Conservation (phyloP, 1,140 invertebrate species). For the Penaeus indicus region DNA sequence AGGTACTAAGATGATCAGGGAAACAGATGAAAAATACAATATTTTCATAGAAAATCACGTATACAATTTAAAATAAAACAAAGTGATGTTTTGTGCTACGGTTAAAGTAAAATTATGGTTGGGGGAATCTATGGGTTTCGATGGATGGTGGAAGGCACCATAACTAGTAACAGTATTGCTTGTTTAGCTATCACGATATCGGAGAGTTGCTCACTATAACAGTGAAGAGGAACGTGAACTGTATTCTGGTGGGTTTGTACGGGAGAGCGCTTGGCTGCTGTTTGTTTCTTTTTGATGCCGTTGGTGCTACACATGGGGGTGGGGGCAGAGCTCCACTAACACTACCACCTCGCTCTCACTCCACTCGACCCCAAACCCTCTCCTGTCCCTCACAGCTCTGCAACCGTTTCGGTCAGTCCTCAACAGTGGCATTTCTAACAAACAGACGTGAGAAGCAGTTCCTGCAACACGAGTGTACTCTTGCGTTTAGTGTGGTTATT, state of each 20-base stretch:
- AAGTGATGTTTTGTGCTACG: conserved; percentile 59
- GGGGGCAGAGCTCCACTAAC: conserved; percentile 55
- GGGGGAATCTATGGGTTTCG: conserved; percentile 60
- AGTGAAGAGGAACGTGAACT: conserved; percentile 64
- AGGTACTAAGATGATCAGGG: conserved; percentile 36
- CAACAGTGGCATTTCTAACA: conserved; percentile 44
- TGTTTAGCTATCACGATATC: conserved; percentile 64
- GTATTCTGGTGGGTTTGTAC: conserved; percentile 64
- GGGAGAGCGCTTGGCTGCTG: conserved; percentile 57
- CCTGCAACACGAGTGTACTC: conserved; percentile 54
- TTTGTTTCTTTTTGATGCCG: conserved; percentile 39
- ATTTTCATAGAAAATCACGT: conserved; percentile 49
- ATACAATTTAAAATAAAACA: conserved; percentile 48
- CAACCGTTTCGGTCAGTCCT: conserved; percentile 57
- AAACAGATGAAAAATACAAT: conserved; percentile 42
- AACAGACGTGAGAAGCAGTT: conserved; percentile 64
- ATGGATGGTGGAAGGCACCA: conserved; percentile 65
- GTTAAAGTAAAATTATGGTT: conserved; percentile 47
- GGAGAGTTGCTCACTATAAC: conserved; percentile 63
- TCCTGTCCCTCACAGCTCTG: conserved; percentile 49
- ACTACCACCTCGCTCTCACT: conserved; percentile 57
- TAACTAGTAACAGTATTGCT: conserved; percentile 65
- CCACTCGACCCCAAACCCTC: conserved; percentile 48
- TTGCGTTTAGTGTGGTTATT: conserved; percentile 64
- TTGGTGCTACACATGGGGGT: conserved; percentile 40